These are phyloP conservation scores for Callaeas wilsoni DNA, from an alignment of 2,113 vertebrate species.

Conservation along the genomic window DNA sequence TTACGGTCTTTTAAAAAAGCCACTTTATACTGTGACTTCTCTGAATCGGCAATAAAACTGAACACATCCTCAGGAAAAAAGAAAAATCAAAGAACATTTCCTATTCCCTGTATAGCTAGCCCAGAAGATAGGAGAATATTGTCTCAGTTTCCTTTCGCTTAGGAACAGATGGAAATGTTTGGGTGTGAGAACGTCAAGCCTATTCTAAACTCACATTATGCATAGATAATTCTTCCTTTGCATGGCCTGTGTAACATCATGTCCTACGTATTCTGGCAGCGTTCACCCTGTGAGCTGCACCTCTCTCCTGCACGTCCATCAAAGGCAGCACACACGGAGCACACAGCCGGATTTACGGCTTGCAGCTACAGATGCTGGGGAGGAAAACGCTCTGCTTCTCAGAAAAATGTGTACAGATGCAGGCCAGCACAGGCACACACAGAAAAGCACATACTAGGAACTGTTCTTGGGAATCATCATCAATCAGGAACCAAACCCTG, in stretches of 20 bases:
- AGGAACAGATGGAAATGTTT: constrained; percentile 59
- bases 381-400: not conserved
- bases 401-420: not conserved
- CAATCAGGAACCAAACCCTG: not conserved
- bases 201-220: constrained; percentile 29
- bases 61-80: not conserved
- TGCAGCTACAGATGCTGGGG: not conserved
- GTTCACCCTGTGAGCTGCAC: not conserved
- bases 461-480: not conserved
- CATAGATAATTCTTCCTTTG: constrained; percentile 41
- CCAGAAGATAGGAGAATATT: constrained; percentile 44
- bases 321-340: not conserved
- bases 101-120: constrained; percentile 11
- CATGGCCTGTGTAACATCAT: constrained; percentile 9
- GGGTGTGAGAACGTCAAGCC: constrained; percentile 57
- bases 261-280: not conserved
- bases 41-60: constrained; percentile 12
- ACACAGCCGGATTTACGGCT: not conserved
- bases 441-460: not conserved
- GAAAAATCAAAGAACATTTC: not conserved
- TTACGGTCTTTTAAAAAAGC: not conserved
- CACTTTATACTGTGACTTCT: not conserved
- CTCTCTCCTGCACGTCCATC: not conserved
- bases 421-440: not conserved
- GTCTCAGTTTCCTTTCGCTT: constrained; percentile 34